These are phyloP conservation scores for Ditylenchus weischeri DNA, from an alignment of 2,888 invertebrate genomes.

Conservation along the genomic window DNA sequence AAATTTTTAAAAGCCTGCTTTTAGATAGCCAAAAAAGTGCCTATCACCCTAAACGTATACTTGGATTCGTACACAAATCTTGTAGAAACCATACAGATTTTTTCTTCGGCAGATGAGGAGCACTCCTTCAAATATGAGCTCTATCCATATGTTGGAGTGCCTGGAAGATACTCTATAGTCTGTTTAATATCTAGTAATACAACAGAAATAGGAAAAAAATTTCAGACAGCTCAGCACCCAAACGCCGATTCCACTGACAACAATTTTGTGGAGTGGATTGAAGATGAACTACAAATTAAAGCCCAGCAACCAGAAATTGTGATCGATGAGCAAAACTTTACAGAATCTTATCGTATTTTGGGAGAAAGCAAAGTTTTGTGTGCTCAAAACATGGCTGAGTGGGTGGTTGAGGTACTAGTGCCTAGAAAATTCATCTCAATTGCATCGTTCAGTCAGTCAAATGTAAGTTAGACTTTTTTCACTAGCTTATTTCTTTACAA, in stretches of 20 bases:
- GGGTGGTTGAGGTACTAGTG: not conserved
- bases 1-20: too few species aligned
- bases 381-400: not conserved
- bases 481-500: not conserved
- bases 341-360: not conserved
- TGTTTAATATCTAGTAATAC: not conserved
- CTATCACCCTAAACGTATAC: too few species aligned
- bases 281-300: not conserved
- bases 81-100: not conserved
- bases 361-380: not conserved
- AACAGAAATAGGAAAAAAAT: not conserved
- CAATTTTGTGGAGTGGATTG: constrained; percentile 3
- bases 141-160: not conserved
- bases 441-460: not conserved
- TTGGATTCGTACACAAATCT: not conserved
- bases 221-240: constrained; percentile 1
- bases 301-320: not conserved
- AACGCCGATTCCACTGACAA: not conserved
- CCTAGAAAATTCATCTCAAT: not conserved
- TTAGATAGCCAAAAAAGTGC: too few species aligned
- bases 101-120: not conserved
- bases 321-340: not conserved
- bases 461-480: not conserved
- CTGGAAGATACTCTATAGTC: constrained; percentile 4
- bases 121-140: not conserved